These are phyloP conservation scores for Phyllopteryx taeniolatus DNA, from an alignment of 2,113 vertebrate species.

Conservation along the genomic window DNA sequence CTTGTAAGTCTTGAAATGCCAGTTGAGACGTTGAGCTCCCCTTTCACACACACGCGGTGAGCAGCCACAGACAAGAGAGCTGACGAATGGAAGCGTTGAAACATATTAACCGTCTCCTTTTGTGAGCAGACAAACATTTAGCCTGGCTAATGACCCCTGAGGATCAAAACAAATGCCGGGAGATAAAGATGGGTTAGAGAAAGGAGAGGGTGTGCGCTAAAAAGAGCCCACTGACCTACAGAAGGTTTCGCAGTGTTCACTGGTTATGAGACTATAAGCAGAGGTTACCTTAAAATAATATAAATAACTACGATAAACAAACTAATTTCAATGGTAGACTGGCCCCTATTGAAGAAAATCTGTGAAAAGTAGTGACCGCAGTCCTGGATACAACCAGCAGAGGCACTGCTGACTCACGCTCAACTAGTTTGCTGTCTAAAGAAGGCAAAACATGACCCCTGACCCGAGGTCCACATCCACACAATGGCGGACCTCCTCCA, in stretches of 20 bases:
- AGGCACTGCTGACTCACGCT: not conserved
- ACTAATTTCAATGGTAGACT: not conserved
- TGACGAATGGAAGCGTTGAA: slow-evolving; percentile 75
- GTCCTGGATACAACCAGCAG: not conserved
- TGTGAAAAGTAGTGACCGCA: not conserved
- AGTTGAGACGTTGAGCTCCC: slow-evolving; percentile 57
- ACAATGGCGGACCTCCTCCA: too few species aligned
- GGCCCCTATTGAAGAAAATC: too few species aligned
- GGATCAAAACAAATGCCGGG: slow-evolving; percentile 72
- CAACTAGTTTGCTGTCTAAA: too few species aligned
- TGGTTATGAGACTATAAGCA: slow-evolving; percentile 24
- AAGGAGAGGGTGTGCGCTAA: slow-evolving; percentile 37
- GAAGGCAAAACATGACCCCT: too few species aligned
- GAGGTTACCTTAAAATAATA: slow-evolving; percentile 14
- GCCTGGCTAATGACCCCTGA: slow-evolving; percentile 71
- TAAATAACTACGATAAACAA: not conserved
- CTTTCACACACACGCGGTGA: slow-evolving; percentile 38
- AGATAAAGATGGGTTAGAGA: slow-evolving; percentile 56
- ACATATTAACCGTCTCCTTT: slow-evolving; percentile 77
- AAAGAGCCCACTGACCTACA: slow-evolving; percentile 63
- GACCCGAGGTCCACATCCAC: too few species aligned
- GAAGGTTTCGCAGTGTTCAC: slow-evolving; percentile 60
- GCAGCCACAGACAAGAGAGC: slow-evolving; percentile 52
- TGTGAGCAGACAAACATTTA: slow-evolving; percentile 75
- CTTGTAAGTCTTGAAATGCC: slow-evolving; percentile 71